Conservation (phyloP, 92 coral and sea anemone genomes). For the Epizoanthus illoricatus region DNA sequence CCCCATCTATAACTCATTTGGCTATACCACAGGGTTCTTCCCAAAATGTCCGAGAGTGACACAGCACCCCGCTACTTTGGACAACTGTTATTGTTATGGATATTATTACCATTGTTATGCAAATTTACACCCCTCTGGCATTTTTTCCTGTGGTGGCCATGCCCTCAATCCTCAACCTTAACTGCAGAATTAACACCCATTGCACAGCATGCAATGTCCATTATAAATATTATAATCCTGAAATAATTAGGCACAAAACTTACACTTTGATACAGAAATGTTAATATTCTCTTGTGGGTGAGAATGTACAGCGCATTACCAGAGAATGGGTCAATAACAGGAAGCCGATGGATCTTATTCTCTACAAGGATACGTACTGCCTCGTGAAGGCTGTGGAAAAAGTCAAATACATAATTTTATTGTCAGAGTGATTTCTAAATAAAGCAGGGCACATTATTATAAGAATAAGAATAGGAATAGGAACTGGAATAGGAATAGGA, state of each 20-base stretch:
- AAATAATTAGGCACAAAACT: constrained; percentile 36
- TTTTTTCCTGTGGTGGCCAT: too few relatives aligned
- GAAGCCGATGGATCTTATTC: constrained; percentile 90
- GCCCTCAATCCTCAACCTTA: too few relatives aligned
- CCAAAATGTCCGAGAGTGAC: too few relatives aligned
- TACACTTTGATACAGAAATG: constrained; percentile 81
- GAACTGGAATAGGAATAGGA: too few relatives aligned
- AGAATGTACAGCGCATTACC: constrained; percentile 91
- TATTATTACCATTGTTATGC: too few relatives aligned
- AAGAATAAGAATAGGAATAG: neutral
- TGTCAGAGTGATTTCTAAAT: neutral
- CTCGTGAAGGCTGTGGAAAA: constrained; percentile 75
- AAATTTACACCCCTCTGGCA: too few relatives aligned
- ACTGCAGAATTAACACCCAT: too few relatives aligned
- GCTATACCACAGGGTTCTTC: too few relatives aligned
- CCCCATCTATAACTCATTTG: too few relatives aligned
- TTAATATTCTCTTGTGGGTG: constrained; percentile 91
- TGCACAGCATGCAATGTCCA: neutral
- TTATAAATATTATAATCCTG: too few relatives aligned
- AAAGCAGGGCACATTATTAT: neutral
- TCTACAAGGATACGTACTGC: constrained; percentile 88
- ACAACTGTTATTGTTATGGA: too few relatives aligned
- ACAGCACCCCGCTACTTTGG: too few relatives aligned
- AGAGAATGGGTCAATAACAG: constrained; percentile 85
- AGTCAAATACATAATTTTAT: neutral